A percentile compares a stretch with the other conserved stretches of the same genome.
These are phyloP conservation scores for Patiria pectinifera DNA, from an alignment of 53 echinoderm and acorn worm species.

Conservation along the genomic window DNA sequence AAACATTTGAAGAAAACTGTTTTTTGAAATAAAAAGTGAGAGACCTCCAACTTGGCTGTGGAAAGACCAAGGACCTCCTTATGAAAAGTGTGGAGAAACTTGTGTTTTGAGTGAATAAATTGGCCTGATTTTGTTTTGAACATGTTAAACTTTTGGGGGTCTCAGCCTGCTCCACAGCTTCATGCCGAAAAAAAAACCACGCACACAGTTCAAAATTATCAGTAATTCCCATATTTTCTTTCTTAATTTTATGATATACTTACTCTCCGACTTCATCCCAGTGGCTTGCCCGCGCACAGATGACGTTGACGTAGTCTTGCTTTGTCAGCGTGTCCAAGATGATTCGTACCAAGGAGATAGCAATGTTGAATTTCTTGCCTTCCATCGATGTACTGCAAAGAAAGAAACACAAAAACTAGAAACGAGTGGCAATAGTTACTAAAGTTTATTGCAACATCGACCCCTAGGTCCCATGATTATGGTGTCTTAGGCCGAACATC, in stretches of 20 bases:
- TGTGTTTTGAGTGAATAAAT: too few species aligned
- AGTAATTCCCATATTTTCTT: too few species aligned
- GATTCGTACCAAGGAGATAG: constrained; percentile 82
- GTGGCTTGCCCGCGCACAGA: constrained; percentile 96
- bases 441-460: not conserved
- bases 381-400: constrained; percentile 83
- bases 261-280: constrained; percentile 98
- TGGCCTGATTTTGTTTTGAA: too few species aligned
- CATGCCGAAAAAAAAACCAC: not conserved
- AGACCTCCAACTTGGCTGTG: too few species aligned
- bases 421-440: not conserved
- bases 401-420: not conserved
- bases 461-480: too few species aligned
- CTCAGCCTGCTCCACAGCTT: not conserved
- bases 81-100: too few species aligned
- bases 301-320: constrained; percentile 96
- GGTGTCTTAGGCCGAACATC: too few species aligned
- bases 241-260: constrained; percentile 37
- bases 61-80: too few species aligned
- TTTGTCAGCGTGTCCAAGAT: constrained; percentile 94
- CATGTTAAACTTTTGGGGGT: too few species aligned
- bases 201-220: too few species aligned
- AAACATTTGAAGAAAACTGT: too few species aligned
- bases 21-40: too few species aligned
- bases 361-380: constrained; percentile 97